phyloP scores from a whole-genome alignment of 2,888 invertebrate genomes.

The Papilio demoleus region DNA sequence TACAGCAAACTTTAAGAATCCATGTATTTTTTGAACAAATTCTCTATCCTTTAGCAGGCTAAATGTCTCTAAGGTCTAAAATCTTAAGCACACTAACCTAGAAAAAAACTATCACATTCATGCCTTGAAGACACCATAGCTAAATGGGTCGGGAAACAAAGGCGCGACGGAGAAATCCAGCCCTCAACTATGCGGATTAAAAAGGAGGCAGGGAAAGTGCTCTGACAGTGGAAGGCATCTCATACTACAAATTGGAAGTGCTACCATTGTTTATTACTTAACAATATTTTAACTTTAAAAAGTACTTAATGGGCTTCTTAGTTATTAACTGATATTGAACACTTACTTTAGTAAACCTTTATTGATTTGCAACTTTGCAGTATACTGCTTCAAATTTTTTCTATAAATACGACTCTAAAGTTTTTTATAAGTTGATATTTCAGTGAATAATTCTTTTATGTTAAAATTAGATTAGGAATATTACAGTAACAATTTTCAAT shows the following conservation, averaged over 20 bases:
- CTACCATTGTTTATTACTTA: background rate
- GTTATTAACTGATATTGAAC: no score
- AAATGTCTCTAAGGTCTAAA: conserved; percentile 34
- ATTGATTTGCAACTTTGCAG: no score
- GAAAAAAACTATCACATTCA: conserved; percentile 39
- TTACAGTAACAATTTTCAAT: no score
- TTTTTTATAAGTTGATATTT: no score
- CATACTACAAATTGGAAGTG: conserved; percentile 8
- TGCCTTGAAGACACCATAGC: conserved; percentile 40
- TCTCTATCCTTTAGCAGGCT: conserved; percentile 10
- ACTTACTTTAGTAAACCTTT: no score
- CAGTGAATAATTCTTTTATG: no score
- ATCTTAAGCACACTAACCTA: conserved; percentile 39
- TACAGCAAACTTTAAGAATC: background rate
- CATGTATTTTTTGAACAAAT: background rate
- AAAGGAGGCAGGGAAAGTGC: conserved; percentile 39
- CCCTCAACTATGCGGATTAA: conserved; percentile 42
- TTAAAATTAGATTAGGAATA: no score
- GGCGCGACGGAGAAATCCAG: conserved; percentile 39
- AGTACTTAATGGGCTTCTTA: no score
- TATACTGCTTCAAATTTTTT: no score
- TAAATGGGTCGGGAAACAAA: conserved; percentile 40
- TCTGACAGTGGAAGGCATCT: conserved; percentile 22
- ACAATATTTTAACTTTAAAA: background rate
- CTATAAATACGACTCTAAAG: no score